Conservation (phyloP, 2,113 vertebrate species). For the Mesitornis unicolor region DNA sequence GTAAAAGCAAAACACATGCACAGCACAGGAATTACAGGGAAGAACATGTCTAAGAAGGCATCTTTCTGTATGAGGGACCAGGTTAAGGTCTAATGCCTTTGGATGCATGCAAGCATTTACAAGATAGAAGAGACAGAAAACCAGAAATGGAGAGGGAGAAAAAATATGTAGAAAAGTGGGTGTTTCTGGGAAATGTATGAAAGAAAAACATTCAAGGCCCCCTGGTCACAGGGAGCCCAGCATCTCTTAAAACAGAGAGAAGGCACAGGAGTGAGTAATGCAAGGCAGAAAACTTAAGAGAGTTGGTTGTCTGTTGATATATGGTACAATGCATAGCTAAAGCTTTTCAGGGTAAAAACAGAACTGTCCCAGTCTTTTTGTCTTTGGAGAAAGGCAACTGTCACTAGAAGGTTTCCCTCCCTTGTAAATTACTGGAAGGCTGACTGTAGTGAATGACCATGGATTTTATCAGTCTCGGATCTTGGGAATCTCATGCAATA, state of each 20-base stretch:
- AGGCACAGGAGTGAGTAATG: neutral
- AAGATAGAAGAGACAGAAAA: neutral
- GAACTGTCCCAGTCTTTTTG: neutral
- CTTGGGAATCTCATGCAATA: neutral
- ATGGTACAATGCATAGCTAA: fast-evolving
- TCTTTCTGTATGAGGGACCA: neutral
- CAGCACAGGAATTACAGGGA: neutral
- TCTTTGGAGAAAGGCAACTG: neutral
- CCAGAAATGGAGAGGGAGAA: neutral
- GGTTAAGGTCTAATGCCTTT: neutral
- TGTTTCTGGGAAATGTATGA: neutral
- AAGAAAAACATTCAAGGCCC: neutral
- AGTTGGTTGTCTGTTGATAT: neutral
- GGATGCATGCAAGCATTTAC: neutral
- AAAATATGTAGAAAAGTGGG: neutral
- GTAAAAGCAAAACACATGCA: neutral
- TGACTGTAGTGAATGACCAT: neutral
- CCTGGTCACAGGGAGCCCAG: neutral
- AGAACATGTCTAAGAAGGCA: neutral
- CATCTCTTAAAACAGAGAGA: neutral
- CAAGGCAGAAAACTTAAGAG: neutral
- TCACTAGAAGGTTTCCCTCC: neutral
- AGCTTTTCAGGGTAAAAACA: neutral
- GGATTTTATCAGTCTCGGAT: neutral
- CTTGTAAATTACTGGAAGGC: neutral